Conservation (phyloP, 2,797 vertebrate genomes). For the Myotis daubentonii region DNA sequence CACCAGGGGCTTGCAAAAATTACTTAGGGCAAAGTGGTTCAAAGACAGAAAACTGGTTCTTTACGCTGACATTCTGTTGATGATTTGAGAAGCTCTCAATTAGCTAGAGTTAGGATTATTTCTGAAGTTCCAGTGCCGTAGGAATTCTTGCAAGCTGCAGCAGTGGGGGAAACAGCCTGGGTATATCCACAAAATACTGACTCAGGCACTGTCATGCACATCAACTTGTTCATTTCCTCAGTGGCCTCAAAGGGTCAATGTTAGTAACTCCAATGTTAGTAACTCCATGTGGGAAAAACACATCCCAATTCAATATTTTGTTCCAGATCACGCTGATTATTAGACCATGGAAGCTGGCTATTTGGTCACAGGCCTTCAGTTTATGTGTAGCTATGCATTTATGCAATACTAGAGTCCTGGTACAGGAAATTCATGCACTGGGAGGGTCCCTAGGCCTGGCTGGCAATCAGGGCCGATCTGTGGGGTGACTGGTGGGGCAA, state of each 20-base stretch:
- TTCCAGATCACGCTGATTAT: neutral
- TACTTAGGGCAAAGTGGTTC: neutral
- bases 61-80: neutral
- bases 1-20: neutral
- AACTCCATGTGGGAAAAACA: neutral
- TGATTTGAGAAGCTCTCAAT: slow-evolving; percentile 10
- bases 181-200: neutral
- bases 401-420: neutral
- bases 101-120: neutral
- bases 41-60: neutral
- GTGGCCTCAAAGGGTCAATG: neutral
- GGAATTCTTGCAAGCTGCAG: neutral
- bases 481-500: too few species aligned
- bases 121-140: neutral
- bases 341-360: neutral
- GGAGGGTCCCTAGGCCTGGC: too few species aligned
- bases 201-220: neutral
- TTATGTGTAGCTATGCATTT: neutral
- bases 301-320: neutral
- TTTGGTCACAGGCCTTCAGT: neutral
- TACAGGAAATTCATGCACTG: too few species aligned
- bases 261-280: neutral
- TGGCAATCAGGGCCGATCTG: too few species aligned
- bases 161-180: neutral
- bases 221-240: neutral